Base-by-base conservation (phyloP, 2,797 vertebrate species). In the Pagetopsis macropterus region DNA sequence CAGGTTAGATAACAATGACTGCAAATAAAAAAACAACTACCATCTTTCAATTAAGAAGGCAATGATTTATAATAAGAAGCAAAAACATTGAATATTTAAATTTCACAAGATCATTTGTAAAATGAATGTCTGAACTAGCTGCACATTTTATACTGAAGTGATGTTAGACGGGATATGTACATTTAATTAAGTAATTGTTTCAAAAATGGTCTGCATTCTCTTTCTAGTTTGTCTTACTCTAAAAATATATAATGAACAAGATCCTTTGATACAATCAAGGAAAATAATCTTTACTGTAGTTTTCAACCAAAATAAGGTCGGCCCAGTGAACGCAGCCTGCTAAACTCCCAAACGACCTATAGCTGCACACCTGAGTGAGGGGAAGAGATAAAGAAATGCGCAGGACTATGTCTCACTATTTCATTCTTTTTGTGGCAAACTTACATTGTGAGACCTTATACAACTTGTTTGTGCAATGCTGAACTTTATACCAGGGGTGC, bases 1-100 rank as follows among this genome's bases (percentile, higher is more conserved):
- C 4, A 52, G 43, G n/a, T 70, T 49, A 61, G 23, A 70, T 37
- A 37, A 37, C 9, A 46, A 79, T 65, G 19, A 5, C 9, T 41
- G 31, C 9, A 48, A 64, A 59, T 62, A 1, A 19, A 59, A 17
- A 27, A 46, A 60, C 33, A 67, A 46, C 7, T 46, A 50, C 23
- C 16, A 62, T 19, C 8, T 48, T 9, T 57, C 49, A 33, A 58
- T 40, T 37, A 8, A 52, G 3, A 14, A 4, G 2, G 9, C 14
- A 56, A 19, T 59, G 2, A 54, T 44, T 17, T 21, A 41, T 9
- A 31, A 33, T 9, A 19, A 1, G 31, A 49, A 62, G 55, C 37
- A 15, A 49, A 46, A 23, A 15, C 2, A 27, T 31, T 8, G 7
- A 17, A 10, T 14, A 45, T 44, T 45, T 3, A 45, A 1, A 11